Evolutionary conservation across 2,797 vertebrate species (phyloP), one percentile per base, ranked within the genome.

Genomic region (Holocentrus rufus): DNA sequence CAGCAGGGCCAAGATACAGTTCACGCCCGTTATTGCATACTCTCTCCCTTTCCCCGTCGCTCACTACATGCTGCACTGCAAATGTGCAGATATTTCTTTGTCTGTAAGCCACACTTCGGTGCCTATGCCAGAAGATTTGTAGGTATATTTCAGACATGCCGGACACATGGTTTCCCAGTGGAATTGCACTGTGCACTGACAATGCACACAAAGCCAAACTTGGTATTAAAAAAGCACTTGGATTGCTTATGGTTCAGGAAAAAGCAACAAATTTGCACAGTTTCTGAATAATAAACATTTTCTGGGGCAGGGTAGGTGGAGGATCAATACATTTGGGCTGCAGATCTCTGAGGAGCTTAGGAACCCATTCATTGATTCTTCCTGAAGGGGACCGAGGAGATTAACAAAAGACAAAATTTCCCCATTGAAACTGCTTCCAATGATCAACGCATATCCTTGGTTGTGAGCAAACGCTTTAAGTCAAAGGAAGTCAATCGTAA

Each of bases 301-400:
- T 69, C 1, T 53, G 44, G 36, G 18, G 63, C 46, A 47, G 22
- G 69, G 69, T 20, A 66, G 71, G 34, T 30, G 27, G 46, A 62
- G 4, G n/a, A 85, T 87, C 77, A 65, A 83, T 79, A 75, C 11
- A 76, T 70, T 67, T 82, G 63, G 68, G 44, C 66, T 65, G 18
- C n/a, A 46, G 25, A 61, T 25, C 74, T 72, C 52, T 50, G 10
- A 25, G 58, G 52, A 78, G 59, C 20, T 80, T 6, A 63, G 69
- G 53, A 74, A 76, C 44, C 18, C 22, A 57, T 20, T 58, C 42
- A 84, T 64, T 72, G 72, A 80, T 77, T 86, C 30, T 55, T 72
- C 25, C 18, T 69, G 15, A 69, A 30, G 22, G 53, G 20, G 54
- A 56, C 20, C 4, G 4, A 47, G 9, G 6, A 39, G 18, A 23